Percentiles rank a stretch among this genome's conserved stretches.
Evolutionary conservation across 2,888 invertebrate genomes (phyloP).

Genomic region (Pegoplata infirma): DNA sequence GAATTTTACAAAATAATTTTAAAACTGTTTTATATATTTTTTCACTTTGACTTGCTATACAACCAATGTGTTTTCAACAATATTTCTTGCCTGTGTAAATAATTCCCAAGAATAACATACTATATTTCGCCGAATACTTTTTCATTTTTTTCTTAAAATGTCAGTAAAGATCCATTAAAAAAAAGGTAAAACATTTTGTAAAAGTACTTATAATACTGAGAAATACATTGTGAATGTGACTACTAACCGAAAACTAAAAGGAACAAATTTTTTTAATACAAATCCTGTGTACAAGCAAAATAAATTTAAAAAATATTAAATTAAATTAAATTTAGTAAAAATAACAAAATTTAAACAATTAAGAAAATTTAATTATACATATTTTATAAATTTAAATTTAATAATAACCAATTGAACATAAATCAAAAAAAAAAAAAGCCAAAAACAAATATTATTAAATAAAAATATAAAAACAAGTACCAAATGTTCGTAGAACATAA

Average conservation of each 20-base stretch:
- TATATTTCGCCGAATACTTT: too few species aligned
- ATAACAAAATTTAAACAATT: slow-evolving; percentile 45
- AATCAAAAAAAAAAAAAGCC: slow-evolving; percentile 19
- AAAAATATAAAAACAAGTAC: slow-evolving; percentile 47
- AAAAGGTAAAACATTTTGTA: too few species aligned
- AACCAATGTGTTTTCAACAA: too few species aligned
- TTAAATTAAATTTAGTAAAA: slow-evolving; percentile 7
- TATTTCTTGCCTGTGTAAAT: too few species aligned
- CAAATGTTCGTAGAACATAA: slow-evolving; percentile 60
- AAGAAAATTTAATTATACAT: slow-evolving; percentile 52
- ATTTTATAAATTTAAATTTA: slow-evolving; percentile 49
- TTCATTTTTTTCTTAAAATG: too few species aligned
- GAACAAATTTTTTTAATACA: slow-evolving; percentile 63
- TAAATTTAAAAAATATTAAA: slow-evolving; percentile 6
- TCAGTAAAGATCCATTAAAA: too few species aligned
- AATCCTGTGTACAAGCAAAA: slow-evolving; percentile 68
- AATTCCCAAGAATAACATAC: too few species aligned
- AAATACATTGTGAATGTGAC: slow-evolving; percentile 46
- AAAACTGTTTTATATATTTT: too few species aligned
- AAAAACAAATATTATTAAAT: slow-evolving; percentile 19
- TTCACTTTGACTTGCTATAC: too few species aligned
- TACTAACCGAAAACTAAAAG: slow-evolving; percentile 57
- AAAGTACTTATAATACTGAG: too few species aligned
- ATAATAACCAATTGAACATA: too few species aligned
- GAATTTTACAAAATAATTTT: too few species aligned